Percentiles rank a stretch among this genome's conserved stretches.
Evolutionary conservation across 2,888 invertebrate species (phyloP).

Genomic region (Amitus sp.): DNA sequence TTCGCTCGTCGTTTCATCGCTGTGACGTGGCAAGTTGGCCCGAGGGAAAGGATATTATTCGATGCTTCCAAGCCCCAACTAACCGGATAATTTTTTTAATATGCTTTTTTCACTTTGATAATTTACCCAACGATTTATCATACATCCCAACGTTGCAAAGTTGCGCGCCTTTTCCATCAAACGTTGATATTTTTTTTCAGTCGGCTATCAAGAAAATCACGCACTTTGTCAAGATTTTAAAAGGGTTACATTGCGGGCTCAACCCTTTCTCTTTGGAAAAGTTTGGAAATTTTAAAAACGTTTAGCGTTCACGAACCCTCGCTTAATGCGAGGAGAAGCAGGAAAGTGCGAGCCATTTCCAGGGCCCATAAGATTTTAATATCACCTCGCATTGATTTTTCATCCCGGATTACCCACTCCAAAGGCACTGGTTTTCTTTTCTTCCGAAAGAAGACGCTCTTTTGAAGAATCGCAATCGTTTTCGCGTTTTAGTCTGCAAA

Average conservation of each 20-base stretch:
- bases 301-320: slow-evolving; percentile 47
- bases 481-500: too few species aligned
- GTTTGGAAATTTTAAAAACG: slow-evolving; percentile 47
- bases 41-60: neutral
- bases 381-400: slow-evolving; percentile 50
- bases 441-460: too few species aligned
- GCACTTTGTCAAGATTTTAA: too few species aligned
- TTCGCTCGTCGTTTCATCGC: slow-evolving; percentile 16
- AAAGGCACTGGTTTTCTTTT: too few species aligned
- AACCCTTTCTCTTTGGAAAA: slow-evolving; percentile 14
- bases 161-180: too few species aligned
- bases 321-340: slow-evolving; percentile 23
- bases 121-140: too few species aligned
- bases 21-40: slow-evolving; percentile 6
- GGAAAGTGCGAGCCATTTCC: slow-evolving; percentile 46
- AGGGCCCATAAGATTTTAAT: slow-evolving; percentile 51
- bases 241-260: too few species aligned
- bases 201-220: too few species aligned
- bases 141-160: too few species aligned
- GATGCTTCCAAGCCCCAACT: neutral
- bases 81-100: neutral
- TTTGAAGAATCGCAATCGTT: too few species aligned
- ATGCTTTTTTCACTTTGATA: too few species aligned
- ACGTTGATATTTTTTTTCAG: too few species aligned
- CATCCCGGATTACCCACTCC: slow-evolving; percentile 41